Conservation (phyloP, 23 tunicate species). For the Trididemnum miniatum region DNA sequence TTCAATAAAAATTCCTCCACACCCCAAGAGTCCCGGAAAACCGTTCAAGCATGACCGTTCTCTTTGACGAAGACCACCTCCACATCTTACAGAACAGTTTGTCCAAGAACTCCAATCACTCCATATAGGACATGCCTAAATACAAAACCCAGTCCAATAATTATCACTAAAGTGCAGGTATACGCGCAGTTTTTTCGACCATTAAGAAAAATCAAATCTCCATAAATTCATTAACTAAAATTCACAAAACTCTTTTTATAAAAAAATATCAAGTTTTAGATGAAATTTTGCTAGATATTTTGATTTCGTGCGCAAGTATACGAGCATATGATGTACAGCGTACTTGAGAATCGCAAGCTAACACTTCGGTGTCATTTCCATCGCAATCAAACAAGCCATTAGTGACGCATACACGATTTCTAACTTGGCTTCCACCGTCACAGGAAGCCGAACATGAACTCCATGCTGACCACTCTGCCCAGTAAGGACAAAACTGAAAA, state of each 20-base stretch:
- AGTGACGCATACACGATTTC: constrained; percentile 33
- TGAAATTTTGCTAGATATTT: too few relatives aligned
- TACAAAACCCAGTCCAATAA: too few relatives aligned
- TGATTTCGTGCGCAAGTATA: too few relatives aligned
- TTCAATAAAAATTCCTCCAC: constrained; percentile 25
- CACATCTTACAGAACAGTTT: constrained; percentile 35
- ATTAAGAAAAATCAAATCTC: too few relatives aligned
- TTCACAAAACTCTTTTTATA: too few relatives aligned
- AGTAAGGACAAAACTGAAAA: constrained; percentile 34
- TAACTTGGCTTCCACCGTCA: constrained; percentile 11
- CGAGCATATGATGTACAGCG: too few relatives aligned
- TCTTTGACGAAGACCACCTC: constrained; percentile 20
- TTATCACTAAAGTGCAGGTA: too few relatives aligned
- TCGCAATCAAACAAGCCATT: constrained; percentile 39
- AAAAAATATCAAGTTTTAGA: too few relatives aligned
- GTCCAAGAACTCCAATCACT: constrained; percentile 25
- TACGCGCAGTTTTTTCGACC: too few relatives aligned
- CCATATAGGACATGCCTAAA: constrained; percentile 51
- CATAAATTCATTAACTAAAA: too few relatives aligned
- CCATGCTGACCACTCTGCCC: constrained; percentile 45
- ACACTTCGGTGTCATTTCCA: constrained; percentile 12
- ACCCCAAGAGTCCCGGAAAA: constrained; percentile 46
- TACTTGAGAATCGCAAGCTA: constrained; percentile 51
- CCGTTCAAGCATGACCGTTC: constrained; percentile 39
- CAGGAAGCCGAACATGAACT: constrained; percentile 22